Evolutionary conservation across 2,113 vertebrate species (phyloP), one percentile per base, ranked within the genome.

Genomic region (Bujurquina vittata): DNA sequence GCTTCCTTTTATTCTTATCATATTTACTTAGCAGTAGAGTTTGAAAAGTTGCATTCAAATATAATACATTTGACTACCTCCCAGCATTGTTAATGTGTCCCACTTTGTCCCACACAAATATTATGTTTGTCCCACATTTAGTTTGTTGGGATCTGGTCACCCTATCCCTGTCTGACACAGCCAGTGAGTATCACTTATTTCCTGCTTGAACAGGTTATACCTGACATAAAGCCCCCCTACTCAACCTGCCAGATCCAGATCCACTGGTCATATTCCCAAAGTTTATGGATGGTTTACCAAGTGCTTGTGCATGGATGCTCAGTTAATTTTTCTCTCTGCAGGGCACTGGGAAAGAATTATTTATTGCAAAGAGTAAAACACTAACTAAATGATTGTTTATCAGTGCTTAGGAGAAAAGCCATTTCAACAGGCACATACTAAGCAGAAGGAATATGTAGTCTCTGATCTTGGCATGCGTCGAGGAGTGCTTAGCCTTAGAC

Each of bases 311-410:
- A 63, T 85, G 26, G 22, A 40, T 76, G 63, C 58, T 37, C 35
- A 67, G 69, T 33, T 62, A 20, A 26, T 77, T n/a, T 75, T 83
- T 83, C 83, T 59, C 63, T 61, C 76, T 75, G 74, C 72, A 61
- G 56, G 31, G 86, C 81, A 72, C 69, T 49, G 54, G 22, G 10
- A 83, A 78, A 63, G 59, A n/a, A 55, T 79, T 56, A 77, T 78
- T 88, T 80, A 90, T 87, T 86, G 79, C 81, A 87, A 80, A 62
- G 22, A 55, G 60, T 80, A 49, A 83, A 85, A 55, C 29, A 61
- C 61, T 29, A 76, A 59, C 31, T n/a, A 18, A 59, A 79, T 83
- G 29, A 61, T 40, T 77, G 26, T 33, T 80, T 40, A 22, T 69
- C 40, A 57, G 59, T 75, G 31, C 78, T 76, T 2, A 75, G 60